A percentile compares a stretch with the other conserved stretches of the same genome.
Conservation (phyloP, 2,888 invertebrate species). For the Tipula confusa region DNA sequence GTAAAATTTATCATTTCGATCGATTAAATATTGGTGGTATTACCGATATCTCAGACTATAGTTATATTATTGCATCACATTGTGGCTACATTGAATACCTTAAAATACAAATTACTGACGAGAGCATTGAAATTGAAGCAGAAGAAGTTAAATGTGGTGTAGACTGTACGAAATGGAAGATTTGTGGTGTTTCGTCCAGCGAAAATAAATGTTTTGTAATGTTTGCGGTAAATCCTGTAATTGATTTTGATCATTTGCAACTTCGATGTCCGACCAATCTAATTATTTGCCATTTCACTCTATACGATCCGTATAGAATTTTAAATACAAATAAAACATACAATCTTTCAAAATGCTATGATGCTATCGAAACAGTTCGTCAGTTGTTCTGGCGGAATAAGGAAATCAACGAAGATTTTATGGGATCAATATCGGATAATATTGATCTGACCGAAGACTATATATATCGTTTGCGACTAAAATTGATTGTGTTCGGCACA, state of each 20-base stretch:
- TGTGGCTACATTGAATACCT: neutral
- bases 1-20: neutral
- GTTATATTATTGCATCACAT: neutral
- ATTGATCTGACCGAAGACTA: slow-evolving; percentile 1
- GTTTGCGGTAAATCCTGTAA: neutral
- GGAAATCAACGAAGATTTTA: neutral
- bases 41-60: neutral
- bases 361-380: neutral
- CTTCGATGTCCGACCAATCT: neutral
- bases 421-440: neutral
- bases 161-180: neutral
- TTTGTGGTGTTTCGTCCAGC: neutral
- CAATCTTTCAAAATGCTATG: neutral
- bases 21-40: neutral
- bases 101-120: neutral
- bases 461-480: neutral
- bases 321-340: neutral
- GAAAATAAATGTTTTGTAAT: neutral
- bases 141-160: neutral
- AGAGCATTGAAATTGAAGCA: neutral
- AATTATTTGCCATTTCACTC: neutral
- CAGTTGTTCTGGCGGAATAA: neutral
- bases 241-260: neutral
- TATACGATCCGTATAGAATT: neutral
- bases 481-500: neutral